Conservation (phyloP, 2,888 invertebrate genomes). For the Cryptops parisi region DNA sequence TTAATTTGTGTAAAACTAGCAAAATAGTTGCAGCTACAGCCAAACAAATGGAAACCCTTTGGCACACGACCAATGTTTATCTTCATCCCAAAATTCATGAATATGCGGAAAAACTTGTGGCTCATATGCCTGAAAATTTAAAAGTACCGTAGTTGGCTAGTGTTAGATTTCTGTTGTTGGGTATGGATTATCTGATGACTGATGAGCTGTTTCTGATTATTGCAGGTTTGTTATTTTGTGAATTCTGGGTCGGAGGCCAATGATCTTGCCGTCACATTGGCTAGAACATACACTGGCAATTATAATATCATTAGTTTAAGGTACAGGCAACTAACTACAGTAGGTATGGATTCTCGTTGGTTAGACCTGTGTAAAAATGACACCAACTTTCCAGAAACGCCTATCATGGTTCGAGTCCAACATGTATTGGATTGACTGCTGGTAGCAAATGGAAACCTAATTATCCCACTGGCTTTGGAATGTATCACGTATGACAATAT, state of each 20-base stretch:
- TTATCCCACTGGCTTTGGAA: constrained; percentile 52
- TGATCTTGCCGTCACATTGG: constrained; percentile 77
- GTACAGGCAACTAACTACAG: no score
- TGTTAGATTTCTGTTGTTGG: no score
- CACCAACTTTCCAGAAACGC: constrained; percentile 46
- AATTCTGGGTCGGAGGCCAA: constrained; percentile 98
- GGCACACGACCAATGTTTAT: constrained; percentile 89
- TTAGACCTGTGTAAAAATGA: no score
- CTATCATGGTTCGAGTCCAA: constrained; percentile 84
- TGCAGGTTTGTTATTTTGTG: constrained; percentile 72
- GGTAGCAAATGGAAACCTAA: constrained; percentile 64
- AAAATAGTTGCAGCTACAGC: constrained; percentile 65
- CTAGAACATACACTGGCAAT: constrained; percentile 68
- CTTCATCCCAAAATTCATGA: constrained; percentile 79
- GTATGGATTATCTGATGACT: no score
- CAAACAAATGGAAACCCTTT: constrained; percentile 63
- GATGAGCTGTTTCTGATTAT: no score
- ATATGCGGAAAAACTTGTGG: constrained; percentile 65
- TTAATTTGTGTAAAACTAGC: constrained; percentile 37
- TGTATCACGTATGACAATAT: constrained; percentile 59
- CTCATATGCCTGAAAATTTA: constrained; percentile 68
- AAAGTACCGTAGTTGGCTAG: no score
- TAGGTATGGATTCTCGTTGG: no score
- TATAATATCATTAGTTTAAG: constrained; percentile 67
- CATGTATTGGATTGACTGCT: constrained; percentile 66